Evolutionary conservation across 2,113 vertebrate species (phyloP).

Genomic region (Paraplagusia blochii): DNA sequence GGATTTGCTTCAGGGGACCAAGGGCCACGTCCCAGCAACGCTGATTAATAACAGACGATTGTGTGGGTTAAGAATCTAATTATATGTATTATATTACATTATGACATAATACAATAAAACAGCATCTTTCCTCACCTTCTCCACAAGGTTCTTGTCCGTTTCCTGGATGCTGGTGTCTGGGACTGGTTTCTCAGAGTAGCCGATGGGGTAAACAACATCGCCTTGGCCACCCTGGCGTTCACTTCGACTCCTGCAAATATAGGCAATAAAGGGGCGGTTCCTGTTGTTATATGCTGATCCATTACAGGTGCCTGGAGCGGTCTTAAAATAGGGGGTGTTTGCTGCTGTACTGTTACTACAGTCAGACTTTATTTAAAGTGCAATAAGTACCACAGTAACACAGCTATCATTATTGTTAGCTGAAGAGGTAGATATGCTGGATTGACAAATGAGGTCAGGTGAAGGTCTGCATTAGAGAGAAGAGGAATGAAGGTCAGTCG

Average conservation of each 20-base stretch:
- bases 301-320: too few relatives aligned
- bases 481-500: too few relatives aligned
- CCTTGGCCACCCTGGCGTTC: slow-evolving; percentile 83
- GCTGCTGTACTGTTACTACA: too few relatives aligned
- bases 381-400: too few relatives aligned
- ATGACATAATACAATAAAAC: neutral
- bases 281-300: too few relatives aligned
- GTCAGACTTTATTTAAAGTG: too few relatives aligned
- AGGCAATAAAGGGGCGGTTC: neutral
- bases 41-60: slow-evolving; percentile 58
- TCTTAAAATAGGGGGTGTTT: too few relatives aligned
- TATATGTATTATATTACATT: neutral
- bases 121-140: slow-evolving; percentile 78
- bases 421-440: too few relatives aligned
- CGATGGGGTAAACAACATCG: slow-evolving; percentile 86
- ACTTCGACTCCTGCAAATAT: slow-evolving; percentile 73
- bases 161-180: slow-evolving; percentile 93
- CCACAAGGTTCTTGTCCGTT: slow-evolving; percentile 92
- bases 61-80: neutral
- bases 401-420: too few relatives aligned
- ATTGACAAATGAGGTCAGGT: too few relatives aligned
- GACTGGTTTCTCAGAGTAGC: slow-evolving; percentile 91
- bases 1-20: slow-evolving; percentile 95
- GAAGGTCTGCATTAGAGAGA: too few relatives aligned
- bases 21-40: slow-evolving; percentile 97